Base-by-base conservation (phyloP, 2,797 vertebrate species). In the Pseudochromis fuscus region DNA sequence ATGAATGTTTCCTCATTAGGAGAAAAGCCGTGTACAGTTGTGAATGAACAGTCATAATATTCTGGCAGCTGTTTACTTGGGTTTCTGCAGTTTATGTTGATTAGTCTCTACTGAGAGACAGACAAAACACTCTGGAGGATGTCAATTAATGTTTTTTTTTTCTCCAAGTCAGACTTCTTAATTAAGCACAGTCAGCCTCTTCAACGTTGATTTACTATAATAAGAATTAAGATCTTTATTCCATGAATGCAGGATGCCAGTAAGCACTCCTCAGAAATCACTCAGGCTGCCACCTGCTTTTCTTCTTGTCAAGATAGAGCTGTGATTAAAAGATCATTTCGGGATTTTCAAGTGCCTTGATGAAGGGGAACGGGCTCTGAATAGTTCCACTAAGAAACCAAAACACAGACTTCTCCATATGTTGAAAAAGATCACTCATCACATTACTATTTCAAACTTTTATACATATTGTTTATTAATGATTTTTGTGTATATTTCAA, bases 111-210 rank as follows among this genome's bases (percentile, higher is more conserved):
- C 83, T 77, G 80, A 74, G 88, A 86, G 75, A 75, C 53, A 89
- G 77, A 87, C 89, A 88, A 90, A 87, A 88, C 90, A 90, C 90
- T 89, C 86, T 60, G 56, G 90, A 89, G 88, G 89, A 91, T 83
- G 88, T 91, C 83, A 89, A 91, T 91, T 90, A 82, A 77, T 77
- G 77, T 65, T 79, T 72, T 67, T 64, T 67, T 42, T 72, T 60
- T 52, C 62, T 67, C 49, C 53, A 50, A 76, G 37, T 76, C 75
- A 82, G 80, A 79, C 73, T 88, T 52, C 79, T 89, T 87, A 89
- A 92, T 90, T 88, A 89, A 83, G 79, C 82, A 67, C 84, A 83
- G 87, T 75, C 85, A 71, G 81, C 55, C 85, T 89, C 85, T 84
- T 89, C 77, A 79, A 51, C 10, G 28, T 67, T 79, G 74, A 88